These are phyloP conservation scores for Lepas anatifera DNA, from an alignment of 2,888 invertebrate genomes.

Conservation along the genomic window DNA sequence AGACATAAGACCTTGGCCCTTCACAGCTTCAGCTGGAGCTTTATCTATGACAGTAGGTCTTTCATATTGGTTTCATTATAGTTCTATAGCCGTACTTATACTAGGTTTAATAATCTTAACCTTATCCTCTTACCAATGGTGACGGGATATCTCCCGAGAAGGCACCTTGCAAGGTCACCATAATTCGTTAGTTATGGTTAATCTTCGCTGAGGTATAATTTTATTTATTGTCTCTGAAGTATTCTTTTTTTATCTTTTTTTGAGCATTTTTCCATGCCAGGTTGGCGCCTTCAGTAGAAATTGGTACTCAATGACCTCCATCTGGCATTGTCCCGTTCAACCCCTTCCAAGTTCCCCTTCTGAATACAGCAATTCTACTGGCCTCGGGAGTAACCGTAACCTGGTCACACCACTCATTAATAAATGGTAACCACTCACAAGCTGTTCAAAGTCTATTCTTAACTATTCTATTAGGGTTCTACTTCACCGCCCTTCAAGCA, in stretches of 20 bases:
- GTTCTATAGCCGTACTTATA: slow-evolving; percentile 25
- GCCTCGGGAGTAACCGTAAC: slow-evolving; percentile 56
- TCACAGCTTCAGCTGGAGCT: too few species aligned
- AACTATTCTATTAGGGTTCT: slow-evolving; percentile 47
- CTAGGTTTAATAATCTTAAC: slow-evolving; percentile 39
- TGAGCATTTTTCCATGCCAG: slow-evolving; percentile 47
- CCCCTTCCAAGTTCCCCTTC: slow-evolving; percentile 53
- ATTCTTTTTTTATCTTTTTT: slow-evolving; percentile 48
- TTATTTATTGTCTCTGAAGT: slow-evolving; percentile 59
- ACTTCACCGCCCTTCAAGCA: slow-evolving; percentile 52
- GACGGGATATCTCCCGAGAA: slow-evolving; percentile 51
- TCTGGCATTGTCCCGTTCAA: slow-evolving; percentile 48
- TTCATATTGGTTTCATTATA: slow-evolving; percentile 13
- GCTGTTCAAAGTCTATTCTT: slow-evolving; percentile 39
- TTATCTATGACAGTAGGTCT: not conserved
- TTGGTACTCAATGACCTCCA: slow-evolving; percentile 52
- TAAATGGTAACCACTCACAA: slow-evolving; percentile 41
- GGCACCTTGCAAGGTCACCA: slow-evolving; percentile 52
- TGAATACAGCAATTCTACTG: slow-evolving; percentile 60
- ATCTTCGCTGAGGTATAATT: slow-evolving; percentile 55
- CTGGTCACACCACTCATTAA: slow-evolving; percentile 45
- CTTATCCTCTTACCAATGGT: slow-evolving; percentile 51
- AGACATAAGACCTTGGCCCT: too few species aligned
- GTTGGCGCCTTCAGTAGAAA: slow-evolving; percentile 43
- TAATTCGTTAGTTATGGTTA: slow-evolving; percentile 44